phyloP scores from a whole-genome alignment of 1,140 invertebrate genomes.

The Drosophila kikkawai region DNA sequence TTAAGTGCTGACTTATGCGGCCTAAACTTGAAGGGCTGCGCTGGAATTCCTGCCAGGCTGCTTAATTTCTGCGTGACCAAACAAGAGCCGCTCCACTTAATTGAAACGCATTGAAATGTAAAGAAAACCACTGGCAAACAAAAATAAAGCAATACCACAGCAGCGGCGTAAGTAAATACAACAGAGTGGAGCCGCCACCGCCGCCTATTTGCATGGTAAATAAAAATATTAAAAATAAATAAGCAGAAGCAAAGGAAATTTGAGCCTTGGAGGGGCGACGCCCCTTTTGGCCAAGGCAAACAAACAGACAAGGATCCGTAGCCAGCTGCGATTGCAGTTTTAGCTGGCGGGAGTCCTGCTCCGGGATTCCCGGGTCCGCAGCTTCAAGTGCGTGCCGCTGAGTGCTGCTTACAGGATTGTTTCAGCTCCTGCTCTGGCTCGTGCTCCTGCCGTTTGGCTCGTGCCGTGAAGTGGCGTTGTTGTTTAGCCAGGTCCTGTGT shows the following conservation, averaged over 20 bases:
- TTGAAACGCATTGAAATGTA: conserved; percentile 76
- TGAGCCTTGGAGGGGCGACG: conserved; percentile 21
- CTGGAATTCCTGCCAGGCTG: conserved; percentile 10
- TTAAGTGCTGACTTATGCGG: conserved; percentile 43
- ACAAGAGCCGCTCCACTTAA: conserved; percentile 51
- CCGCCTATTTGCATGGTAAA: conserved; percentile 65
- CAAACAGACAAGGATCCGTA: conserved; percentile 30
- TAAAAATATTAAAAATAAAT: conserved; percentile 82
- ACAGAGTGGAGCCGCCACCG: conserved; percentile 9
- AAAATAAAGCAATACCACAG: conserved; percentile 50
- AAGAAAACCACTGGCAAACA: conserved; percentile 65
- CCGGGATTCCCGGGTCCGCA: background rate
- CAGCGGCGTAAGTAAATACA: conserved; percentile 35
- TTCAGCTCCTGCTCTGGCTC: conserved; percentile 44
- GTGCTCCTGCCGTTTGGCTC: conserved; percentile 43
- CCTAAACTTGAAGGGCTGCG: conserved; percentile 13
- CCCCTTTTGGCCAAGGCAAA: conserved; percentile 18
- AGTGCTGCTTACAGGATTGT: conserved; percentile 75
- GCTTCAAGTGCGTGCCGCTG: conserved; percentile 77
- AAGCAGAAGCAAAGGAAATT: conserved; percentile 57
- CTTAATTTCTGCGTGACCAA: conserved; percentile 50
- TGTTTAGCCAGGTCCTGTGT: conserved; percentile 51
- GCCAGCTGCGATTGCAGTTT: conserved; percentile 76
- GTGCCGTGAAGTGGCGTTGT: conserved; percentile 70
- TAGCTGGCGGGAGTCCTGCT: conserved; percentile 52